Evolutionary conservation across 2,113 vertebrate genomes (phyloP), one percentile per base, ranked within the genome.

Genomic region (Cisticola juncidis): DNA sequence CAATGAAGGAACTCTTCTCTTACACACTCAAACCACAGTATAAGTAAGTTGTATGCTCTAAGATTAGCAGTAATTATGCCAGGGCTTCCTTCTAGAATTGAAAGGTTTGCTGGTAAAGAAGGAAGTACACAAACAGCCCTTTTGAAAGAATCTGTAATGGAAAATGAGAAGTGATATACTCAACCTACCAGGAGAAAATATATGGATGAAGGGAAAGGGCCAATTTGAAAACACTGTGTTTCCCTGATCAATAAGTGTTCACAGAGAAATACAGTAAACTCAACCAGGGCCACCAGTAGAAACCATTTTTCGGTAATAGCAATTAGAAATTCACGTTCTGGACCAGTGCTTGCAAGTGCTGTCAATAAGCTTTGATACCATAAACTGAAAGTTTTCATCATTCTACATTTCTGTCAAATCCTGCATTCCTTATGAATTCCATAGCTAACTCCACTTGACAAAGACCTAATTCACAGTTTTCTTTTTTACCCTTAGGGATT

Each of bases 391-490:
- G 36, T 87, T 72, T 91, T 69, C 20, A 92, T 74, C 25, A 85
- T 65, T 94, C 83, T 83, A 72, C 11, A 23, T 36, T 92, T 89
- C 53, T 89, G 86, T 96, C 86, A 92, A 91, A 84, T 69, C 61
- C 38, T 69, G 12, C 12, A 61, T 87, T 79, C 20, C 11, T 81
- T 89, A 47, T 45, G 47, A 79, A 51, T 38, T 72, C 35, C 53
- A 26, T 50, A 71, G 40, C 53, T 91, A 94, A 94, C 36, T 81
- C 40, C 14, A 57, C 25, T 81, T 95, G 95, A 94, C 89, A 96
- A 94, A 92, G 51, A 51, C 15, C 40, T 91, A 94, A 69, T 86
- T 94, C 81, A 56, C 66, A 44, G 29, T 36, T 79, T 86, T 81
- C 11, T 33, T 78, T 86, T 84, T 81, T 35, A 68, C 36, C 86